phyloP scores from a whole-genome alignment of 2,797 vertebrate genomes.

The Todus mexicanus region DNA sequence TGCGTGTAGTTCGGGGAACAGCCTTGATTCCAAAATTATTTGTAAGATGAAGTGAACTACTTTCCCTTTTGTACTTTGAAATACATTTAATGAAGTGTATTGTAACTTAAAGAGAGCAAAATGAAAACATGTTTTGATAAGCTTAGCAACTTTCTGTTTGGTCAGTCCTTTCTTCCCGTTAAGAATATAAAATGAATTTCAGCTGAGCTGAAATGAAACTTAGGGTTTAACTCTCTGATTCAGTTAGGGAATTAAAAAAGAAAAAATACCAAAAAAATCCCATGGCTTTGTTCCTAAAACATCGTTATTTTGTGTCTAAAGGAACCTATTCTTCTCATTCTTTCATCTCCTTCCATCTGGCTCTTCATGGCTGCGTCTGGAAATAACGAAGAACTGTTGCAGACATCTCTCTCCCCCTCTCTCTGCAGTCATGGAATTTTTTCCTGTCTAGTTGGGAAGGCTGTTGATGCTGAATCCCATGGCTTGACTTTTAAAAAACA shows the following conservation, averaged over 20 bases:
- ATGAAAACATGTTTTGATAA: neutral
- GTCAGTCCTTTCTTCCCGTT: neutral
- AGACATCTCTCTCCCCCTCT: neutral
- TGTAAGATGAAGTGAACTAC: neutral
- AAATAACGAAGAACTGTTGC: constrained; percentile 18
- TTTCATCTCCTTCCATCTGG: constrained; percentile 55
- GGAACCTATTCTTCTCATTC: constrained; percentile 18
- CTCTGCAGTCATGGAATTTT: neutral
- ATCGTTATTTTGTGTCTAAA: constrained; percentile 17
- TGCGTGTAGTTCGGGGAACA: neutral
- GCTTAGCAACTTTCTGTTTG: neutral
- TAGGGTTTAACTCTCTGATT: neutral
- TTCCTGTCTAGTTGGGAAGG: constrained; percentile 3
- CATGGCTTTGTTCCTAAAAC: constrained; percentile 11
- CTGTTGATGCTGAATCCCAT: neutral
- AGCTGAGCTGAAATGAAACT: neutral
- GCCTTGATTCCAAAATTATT: neutral
- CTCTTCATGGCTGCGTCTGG: neutral
- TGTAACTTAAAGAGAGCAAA: neutral
- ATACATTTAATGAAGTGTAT: neutral
- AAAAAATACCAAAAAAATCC: neutral
- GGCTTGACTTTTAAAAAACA: neutral
- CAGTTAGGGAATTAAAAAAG: neutral
- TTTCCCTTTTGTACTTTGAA: neutral
- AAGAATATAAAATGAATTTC: neutral